Base-by-base conservation (phyloP, 2,797 vertebrate species). In the Sebastes iracundus region DNA sequence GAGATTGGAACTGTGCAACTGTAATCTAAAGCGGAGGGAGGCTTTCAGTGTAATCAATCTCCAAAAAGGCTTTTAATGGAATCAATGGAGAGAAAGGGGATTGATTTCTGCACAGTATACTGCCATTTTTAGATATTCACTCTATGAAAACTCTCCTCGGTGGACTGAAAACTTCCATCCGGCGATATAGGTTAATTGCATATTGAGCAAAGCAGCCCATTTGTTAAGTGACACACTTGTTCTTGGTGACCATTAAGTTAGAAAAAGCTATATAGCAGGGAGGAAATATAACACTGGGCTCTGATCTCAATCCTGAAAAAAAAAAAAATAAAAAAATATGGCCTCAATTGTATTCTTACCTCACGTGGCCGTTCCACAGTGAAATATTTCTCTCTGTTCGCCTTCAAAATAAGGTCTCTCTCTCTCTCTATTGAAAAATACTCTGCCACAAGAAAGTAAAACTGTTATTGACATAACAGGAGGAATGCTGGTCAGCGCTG, bases 1-100 rank as follows among this genome's bases (percentile, higher is more conserved):
- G 83, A 92, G 90, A 93, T 86, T 88, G 90, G 84, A 88, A 90
- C 80, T 83, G 81, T 82, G 89, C 83, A 89, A 92, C 87, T 92
- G 94, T 94, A 95, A 95, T 94, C 93, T 88, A 88, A 93, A 91
- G 88, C 90, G 81, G 82, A 91, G 87, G 89, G 84, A 93, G 87
- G 93, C 94, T 95, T 95, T 95, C 89, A 94, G 92, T 89, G 92
- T 92, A 94, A 96, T 96, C 95, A 94, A 95, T 95, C 94, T 95
- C 93, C 90, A 95, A 95, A 96, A 95, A 94, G 92, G 93, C 94
- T 95, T 94, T 95, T 96, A 96, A 95, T 95, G 95, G 93, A 95
- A 95, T 95, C 95, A 95, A 95, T 95, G 93, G 87, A 90, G 90
- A 92, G 90, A 93, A 89, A 81, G 62, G 82, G 92, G 90, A 96